Evolutionary conservation across 2,797 vertebrate species (phyloP).

Genomic region (Sebastes steindachneri): DNA sequence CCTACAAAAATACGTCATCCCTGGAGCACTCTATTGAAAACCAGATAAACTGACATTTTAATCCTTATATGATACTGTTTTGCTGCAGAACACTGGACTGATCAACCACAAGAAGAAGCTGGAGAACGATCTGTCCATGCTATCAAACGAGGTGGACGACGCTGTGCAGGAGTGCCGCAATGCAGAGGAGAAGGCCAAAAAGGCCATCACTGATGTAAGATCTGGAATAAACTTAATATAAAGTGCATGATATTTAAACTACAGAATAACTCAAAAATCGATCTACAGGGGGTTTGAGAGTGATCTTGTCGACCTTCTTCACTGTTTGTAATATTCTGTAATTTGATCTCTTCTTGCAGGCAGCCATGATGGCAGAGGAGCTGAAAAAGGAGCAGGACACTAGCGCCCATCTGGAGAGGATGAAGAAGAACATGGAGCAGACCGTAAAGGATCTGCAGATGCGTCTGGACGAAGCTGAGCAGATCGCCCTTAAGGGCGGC

Average conservation of each 20-base stretch:
- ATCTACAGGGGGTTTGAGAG: not conserved
- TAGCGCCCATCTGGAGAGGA: constrained; percentile 89
- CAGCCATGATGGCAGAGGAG: constrained; percentile 97
- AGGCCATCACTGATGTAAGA: constrained; percentile 91
- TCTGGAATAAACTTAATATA: not conserved
- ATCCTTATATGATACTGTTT: not conserved
- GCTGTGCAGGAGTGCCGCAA: constrained; percentile 91
- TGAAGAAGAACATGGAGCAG: constrained; percentile 98
- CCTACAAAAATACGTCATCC: no score
- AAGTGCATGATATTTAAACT: not conserved
- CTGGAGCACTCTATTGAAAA: not conserved
- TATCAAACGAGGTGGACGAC: constrained; percentile 90
- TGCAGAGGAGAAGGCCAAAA: constrained; percentile 94
- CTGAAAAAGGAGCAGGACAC: constrained; percentile 97
- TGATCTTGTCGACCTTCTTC: not conserved
- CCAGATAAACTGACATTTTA: not conserved
- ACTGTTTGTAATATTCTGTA: not conserved
- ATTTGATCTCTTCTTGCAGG: constrained; percentile 61
- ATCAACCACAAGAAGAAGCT: constrained; percentile 96
- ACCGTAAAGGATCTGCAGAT: constrained; percentile 94
- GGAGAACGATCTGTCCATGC: constrained; percentile 86
- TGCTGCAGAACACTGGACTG: constrained; percentile 88
- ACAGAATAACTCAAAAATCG: no score
- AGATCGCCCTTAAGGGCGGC: constrained; percentile 93
- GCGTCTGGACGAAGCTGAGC: constrained; percentile 92